phyloP scores from a whole-genome alignment of 2,113 vertebrate genomes.

The Ailuropoda melanoleuca region DNA sequence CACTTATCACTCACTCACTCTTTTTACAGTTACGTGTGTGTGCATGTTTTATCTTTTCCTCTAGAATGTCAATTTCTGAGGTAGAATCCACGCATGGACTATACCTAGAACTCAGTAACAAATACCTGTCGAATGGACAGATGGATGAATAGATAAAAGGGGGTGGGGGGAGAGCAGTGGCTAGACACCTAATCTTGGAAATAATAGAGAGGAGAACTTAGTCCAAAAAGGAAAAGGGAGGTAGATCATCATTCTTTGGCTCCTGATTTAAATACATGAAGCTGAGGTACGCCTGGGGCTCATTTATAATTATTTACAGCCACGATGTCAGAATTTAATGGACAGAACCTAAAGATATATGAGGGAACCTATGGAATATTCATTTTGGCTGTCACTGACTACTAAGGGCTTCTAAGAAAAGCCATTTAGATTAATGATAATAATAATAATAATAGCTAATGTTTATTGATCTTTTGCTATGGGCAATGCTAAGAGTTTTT shows the following conservation, averaged over 20 bases:
- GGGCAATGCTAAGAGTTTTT: background rate
- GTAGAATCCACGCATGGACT: background rate
- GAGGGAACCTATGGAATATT: background rate
- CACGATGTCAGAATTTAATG: background rate
- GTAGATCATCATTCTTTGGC: background rate
- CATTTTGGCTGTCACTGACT: background rate
- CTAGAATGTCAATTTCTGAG: background rate
- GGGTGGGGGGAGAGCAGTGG: background rate
- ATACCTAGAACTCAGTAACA: background rate
- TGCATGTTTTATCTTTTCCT: background rate
- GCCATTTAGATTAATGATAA: constrained; percentile 8
- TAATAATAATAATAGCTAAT: background rate
- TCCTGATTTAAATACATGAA: background rate
- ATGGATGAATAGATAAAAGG: background rate
- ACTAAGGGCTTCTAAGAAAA: constrained; percentile 6
- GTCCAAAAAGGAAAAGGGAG: background rate
- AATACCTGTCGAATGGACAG: background rate
- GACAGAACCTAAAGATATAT: background rate
- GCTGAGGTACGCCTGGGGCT: background rate
- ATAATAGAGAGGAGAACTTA: background rate
- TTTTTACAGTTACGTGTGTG: background rate
- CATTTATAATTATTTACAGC: background rate
- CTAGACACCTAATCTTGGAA: background rate
- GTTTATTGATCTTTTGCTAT: constrained; percentile 28
- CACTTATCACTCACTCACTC: background rate